Percentiles rank a stretch among this genome's conserved stretches.
These are phyloP conservation scores for Bradypodion ventrale DNA, from an alignment of 2,797 vertebrate species.

Conservation along the genomic window DNA sequence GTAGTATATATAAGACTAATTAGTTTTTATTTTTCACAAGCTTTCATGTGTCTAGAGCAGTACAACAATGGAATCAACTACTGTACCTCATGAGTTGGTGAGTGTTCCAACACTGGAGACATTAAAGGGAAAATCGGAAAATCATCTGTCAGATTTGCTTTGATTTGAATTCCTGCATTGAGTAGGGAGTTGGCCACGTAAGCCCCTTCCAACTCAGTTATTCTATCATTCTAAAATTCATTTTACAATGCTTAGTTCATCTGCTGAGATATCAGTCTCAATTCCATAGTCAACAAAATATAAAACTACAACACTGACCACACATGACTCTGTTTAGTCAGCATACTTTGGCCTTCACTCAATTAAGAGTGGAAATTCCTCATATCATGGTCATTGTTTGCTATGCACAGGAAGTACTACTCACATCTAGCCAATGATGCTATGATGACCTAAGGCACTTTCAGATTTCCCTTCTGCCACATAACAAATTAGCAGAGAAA, in stretches of 20 bases:
- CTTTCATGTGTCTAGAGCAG: too few relatives aligned
- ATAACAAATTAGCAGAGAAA: neutral
- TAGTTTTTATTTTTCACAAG: too few relatives aligned
- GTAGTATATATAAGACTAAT: too few relatives aligned
- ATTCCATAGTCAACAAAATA: slow-evolving; percentile 10
- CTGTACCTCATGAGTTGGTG: too few relatives aligned
- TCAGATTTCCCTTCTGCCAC: slow-evolving; percentile 14
- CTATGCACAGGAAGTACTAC: slow-evolving; percentile 12
- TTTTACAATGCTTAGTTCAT: neutral
- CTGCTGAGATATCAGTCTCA: neutral
- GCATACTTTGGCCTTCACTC: slow-evolving; percentile 20
- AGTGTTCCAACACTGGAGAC: too few relatives aligned
- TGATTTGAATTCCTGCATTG: too few relatives aligned
- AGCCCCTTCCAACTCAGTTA: too few relatives aligned
- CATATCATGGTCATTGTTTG: slow-evolving; percentile 5
- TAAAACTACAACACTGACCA: neutral
- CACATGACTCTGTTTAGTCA: slow-evolving; percentile 16
- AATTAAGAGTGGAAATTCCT: neutral
- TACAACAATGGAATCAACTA: too few relatives aligned
- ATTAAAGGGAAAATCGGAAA: too few relatives aligned
- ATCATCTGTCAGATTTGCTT: too few relatives aligned
- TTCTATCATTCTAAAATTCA: slow-evolving; percentile 8
- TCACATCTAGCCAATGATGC: slow-evolving; percentile 9
- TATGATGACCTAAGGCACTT: neutral
- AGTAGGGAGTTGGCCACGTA: too few relatives aligned